Evolutionary conservation across 2,113 vertebrate species (phyloP), one percentile per base, ranked within the genome.

Genomic region (Ciconia stormi): DNA sequence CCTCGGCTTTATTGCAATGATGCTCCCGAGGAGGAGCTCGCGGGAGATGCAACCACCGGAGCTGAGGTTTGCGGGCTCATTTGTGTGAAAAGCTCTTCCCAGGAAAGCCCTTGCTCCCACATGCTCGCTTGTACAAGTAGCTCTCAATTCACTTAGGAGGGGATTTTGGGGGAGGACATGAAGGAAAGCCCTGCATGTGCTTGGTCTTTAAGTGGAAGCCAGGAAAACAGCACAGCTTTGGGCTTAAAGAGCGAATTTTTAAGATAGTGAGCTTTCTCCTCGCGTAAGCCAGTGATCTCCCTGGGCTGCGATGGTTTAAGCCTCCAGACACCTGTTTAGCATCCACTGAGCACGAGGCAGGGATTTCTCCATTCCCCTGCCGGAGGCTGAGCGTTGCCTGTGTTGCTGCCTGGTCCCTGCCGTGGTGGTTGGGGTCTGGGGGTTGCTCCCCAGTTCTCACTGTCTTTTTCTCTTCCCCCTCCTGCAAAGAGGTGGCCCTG

Each of bases 401-500:
- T 62, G 69, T 12, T 12, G 8, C 63, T 83, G 67, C 42, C 52
- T 55, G 36, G 47, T 42, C 56, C 30, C 8, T 10, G 2, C 27
- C 0, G 0, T 7, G 16, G 14, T 4, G 2, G 2, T 46, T 4
- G 1, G 49, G 42, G 7, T 73, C 32, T 53, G 27, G 20, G 50
- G 8, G 4, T 7, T 44, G 27, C 22, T 96, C 25, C 38, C 19
- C 38, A 18, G 0, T 49, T 73, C 52, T 91, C 52, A 58, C 49
- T 30, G 10, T 53, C 38, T 74, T 67, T 53, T 93, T 55, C 38
- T 82, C 62, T 91, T 59, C 44, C n/a, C 44, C 6, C 25, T 8
- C 36, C 2, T 32, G 19, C 55, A 29, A 85, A 87, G 99, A 99
- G 89, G 99, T 99, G 90, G 98, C 90, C 23, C 98, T 99, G 22